Percentiles rank a stretch among this genome's conserved stretches.
Conservation (phyloP, 2,888 invertebrate genomes). For the Ornithoptera alexandrae region DNA sequence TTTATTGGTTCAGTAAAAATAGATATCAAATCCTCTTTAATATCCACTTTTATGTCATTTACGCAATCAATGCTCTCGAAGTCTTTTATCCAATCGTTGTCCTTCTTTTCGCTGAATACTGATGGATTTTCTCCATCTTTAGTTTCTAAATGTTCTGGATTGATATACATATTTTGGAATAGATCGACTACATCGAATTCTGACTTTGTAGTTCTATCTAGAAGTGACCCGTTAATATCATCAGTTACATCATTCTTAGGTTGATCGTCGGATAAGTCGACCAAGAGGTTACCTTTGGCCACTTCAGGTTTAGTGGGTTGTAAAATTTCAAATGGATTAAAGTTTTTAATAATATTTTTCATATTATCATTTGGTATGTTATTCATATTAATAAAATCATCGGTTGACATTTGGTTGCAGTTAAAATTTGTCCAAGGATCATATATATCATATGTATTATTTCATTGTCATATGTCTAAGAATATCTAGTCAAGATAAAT, state of each 20-base stretch:
- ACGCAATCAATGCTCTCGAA: conserved; percentile 9
- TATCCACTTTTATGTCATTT: neutral
- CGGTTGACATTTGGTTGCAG: neutral
- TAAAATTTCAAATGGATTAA: conserved; percentile 30
- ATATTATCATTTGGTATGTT: conserved; percentile 1
- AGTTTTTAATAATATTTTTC: conserved; percentile 20
- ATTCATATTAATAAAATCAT: neutral
- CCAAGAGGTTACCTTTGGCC: conserved; percentile 21
- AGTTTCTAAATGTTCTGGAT: conserved; percentile 31
- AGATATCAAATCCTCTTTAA: conserved; percentile 5
- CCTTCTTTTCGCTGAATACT: neutral
- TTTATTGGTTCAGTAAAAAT: neutral
- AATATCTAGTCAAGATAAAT: no score
- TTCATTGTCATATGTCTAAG: no score
- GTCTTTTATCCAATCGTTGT: conserved; percentile 14
- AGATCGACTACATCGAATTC: conserved; percentile 34
- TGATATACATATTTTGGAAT: conserved; percentile 36
- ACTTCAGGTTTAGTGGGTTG: conserved; percentile 29
- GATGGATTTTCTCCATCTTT: conserved; percentile 7
- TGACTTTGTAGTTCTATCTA: conserved; percentile 30
- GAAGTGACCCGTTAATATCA: conserved; percentile 28
- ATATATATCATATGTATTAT: no score
- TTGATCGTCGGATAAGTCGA: conserved; percentile 25
- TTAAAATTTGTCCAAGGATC: no score
- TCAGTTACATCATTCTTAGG: conserved; percentile 1